Evolutionary conservation across 2,888 invertebrate species (phyloP).

Genomic region (Corythucha ciliata): DNA sequence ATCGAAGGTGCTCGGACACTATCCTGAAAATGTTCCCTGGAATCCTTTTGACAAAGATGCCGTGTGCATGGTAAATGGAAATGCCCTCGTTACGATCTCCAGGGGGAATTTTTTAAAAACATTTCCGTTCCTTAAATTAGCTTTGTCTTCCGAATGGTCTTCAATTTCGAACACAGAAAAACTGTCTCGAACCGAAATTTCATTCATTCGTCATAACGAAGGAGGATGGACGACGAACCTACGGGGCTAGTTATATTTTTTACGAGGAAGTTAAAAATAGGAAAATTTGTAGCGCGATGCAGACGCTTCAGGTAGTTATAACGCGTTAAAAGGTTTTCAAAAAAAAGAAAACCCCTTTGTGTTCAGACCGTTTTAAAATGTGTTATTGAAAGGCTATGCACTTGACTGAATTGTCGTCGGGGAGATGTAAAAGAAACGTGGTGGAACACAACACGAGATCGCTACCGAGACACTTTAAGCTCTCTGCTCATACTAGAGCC

Average conservation of each 20-base stretch:
- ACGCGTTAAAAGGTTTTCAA: too few species aligned
- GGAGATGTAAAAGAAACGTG: slow-evolving; percentile 44
- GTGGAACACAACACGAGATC: slow-evolving; percentile 62
- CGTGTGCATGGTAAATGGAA: slow-evolving; percentile 79
- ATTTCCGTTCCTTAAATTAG: too few species aligned
- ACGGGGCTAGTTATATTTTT: slow-evolving; percentile 91
- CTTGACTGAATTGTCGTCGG: slow-evolving; percentile 78
- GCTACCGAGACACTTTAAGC: slow-evolving; percentile 79
- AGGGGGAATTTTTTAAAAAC: too few species aligned
- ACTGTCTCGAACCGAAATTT: slow-evolving; percentile 72
- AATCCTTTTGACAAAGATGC: slow-evolving; percentile 92
- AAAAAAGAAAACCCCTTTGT: too few species aligned
- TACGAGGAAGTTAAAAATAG: slow-evolving; percentile 91
- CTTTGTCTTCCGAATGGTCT: slow-evolving; percentile 90
- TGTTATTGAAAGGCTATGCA: slow-evolving; percentile 70
- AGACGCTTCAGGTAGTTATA: slow-evolving; percentile 54
- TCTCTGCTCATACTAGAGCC: slow-evolving; percentile 64
- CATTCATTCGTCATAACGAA: slow-evolving; percentile 95
- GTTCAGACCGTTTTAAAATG: background rate
- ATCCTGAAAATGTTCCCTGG: slow-evolving; percentile 81
- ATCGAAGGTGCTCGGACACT: slow-evolving; percentile 86
- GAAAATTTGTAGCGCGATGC: slow-evolving; percentile 91
- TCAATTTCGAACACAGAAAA: slow-evolving; percentile 89
- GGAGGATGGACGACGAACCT: slow-evolving; percentile 90
- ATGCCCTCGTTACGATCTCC: background rate